Conservation (phyloP, 2,888 invertebrate genomes). For the Trichogramma dendrolimi region DNA sequence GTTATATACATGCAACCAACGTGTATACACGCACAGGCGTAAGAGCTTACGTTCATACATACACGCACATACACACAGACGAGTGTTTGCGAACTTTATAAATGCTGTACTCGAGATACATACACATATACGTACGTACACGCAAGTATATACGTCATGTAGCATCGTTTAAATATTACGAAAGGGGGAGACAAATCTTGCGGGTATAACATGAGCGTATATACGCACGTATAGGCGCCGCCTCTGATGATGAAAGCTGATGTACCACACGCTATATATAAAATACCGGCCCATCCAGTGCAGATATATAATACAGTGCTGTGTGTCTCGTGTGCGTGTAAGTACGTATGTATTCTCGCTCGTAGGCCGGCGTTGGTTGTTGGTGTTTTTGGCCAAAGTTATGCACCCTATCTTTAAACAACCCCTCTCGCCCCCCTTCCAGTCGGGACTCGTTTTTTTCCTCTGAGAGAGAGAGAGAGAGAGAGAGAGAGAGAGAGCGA, state of each 20-base stretch:
- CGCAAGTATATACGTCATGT: constrained; percentile 22
- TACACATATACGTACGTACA: constrained; percentile 7
- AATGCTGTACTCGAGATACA: not conserved
- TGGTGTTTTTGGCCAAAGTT: constrained; percentile 35
- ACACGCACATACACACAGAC: not conserved
- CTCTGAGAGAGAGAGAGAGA: constrained; percentile 10
- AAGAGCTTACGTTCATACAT: not conserved
- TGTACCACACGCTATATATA: constrained; percentile 26
- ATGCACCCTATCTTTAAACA: constrained; percentile 35
- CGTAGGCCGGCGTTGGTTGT: constrained; percentile 36
- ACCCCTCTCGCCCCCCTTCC: constrained; percentile 36
- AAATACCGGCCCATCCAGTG: no score
- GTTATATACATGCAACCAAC: not conserved
- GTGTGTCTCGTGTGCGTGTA: no score
- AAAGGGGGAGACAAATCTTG: constrained; percentile 29
- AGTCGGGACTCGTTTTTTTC: no score
- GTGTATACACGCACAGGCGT: not conserved
- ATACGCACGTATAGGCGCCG: constrained; percentile 33
- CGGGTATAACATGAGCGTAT: constrained; percentile 24
- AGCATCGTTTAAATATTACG: constrained; percentile 13
- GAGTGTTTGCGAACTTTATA: no score
- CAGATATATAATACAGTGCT: no score
- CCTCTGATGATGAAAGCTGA: constrained; percentile 48
- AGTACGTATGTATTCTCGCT: no score
- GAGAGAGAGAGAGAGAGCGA: constrained; percentile 12